Conservation (phyloP, 2,113 vertebrate genomes). For the Pholis gunnellus region DNA sequence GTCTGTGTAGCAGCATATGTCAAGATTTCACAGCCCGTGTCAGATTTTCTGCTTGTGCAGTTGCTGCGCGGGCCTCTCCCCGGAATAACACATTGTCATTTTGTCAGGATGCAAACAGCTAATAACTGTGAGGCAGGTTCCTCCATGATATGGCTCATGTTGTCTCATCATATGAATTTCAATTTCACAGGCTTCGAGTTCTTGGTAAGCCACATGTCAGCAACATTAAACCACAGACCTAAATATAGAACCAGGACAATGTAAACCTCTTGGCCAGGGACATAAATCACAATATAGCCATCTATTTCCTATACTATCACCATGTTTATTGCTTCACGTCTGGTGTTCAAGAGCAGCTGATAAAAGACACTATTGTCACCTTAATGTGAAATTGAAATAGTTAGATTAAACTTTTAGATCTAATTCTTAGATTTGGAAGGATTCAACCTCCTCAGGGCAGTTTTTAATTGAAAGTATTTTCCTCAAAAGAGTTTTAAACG, state of each 20-base stretch:
- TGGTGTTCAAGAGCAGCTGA: background rate
- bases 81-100: constrained; percentile 15
- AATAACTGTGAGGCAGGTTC: constrained; percentile 5
- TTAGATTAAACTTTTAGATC: background rate
- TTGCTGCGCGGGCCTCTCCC: constrained; percentile 13
- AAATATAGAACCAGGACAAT: constrained; percentile 25
- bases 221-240: constrained; percentile 18
- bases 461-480: constrained; percentile 46
- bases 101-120: constrained; percentile 26
- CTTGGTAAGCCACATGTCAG: constrained; percentile 4
- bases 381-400: background rate
- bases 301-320: background rate
- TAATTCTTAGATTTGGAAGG: background rate
- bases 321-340: background rate
- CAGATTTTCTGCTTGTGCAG: background rate
- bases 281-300: background rate
- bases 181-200: constrained; percentile 27
- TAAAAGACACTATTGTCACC: background rate
- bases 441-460: background rate
- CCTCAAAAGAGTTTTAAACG: constrained; percentile 37
- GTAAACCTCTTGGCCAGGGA: constrained; percentile 11
- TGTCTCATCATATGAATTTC: constrained; percentile 35
- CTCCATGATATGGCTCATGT: constrained; percentile 3
- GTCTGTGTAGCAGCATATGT: constrained; percentile 37
- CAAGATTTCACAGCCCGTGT: constrained; percentile 23